Base-by-base conservation (phyloP, 2,888 invertebrate genomes). In the Eupithecia insigniata region DNA sequence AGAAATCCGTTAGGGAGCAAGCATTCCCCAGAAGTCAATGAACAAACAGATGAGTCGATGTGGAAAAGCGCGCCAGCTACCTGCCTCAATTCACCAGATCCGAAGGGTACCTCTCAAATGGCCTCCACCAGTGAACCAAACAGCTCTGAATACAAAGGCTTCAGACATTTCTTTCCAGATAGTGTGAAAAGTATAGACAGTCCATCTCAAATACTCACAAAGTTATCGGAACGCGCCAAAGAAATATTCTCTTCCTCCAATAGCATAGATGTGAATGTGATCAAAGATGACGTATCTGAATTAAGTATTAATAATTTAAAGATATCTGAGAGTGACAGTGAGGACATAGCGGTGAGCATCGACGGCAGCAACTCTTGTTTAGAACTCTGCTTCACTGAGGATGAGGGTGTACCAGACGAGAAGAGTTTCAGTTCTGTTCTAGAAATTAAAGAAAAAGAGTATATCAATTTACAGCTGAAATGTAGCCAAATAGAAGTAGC, bases 11-110 rank as follows among this genome's bases (percentile, higher is more conserved):
- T 71, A 28, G 81, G 75, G 73, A 88, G 84, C 76, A 78, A 78
- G 68, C 86, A 85, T 71, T 76, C 82, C 2, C 61, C 80, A 16
- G 83, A 82, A 51, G 73, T 80, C 12, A 75, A 79, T 34, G 84
- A 86, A 60, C 81, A 80, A 70, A 73, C 77, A 22, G 84, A 86
- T 70, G 87, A 87, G 28, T 84, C 87, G 0, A 80, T 81, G 36
- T 95, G 95, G 83, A 92, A 91, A 58, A 96, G 96, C 85, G 96
- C 96, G 34, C 96, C 96, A 6, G 92, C 96, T 0, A 96, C 96
- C 22, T 96, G 96, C 79, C 90, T 96, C 2, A 96, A 95, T 83
- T 96, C 96, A 7, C 96, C 96, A 34, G 94, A 92, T 72, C 88
- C 93, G 5, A 89, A 91, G 79, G 81, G 84, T 5, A 80, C 83